phyloP scores from a whole-genome alignment of 2,888 invertebrate genomes.

The Drosophila gaucha region DNA sequence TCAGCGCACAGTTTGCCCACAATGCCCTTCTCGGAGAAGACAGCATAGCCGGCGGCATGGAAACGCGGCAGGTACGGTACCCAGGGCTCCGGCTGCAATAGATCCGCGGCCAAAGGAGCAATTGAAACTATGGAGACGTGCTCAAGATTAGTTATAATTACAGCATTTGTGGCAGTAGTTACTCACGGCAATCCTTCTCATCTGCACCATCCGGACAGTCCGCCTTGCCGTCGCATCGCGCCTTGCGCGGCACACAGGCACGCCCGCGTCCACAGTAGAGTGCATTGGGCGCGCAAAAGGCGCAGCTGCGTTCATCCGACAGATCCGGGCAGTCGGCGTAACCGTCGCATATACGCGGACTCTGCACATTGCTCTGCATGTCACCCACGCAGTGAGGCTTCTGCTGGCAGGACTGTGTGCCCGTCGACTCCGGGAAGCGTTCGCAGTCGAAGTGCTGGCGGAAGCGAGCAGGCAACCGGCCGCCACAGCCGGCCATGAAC shows the following conservation, averaged over 20 bases:
- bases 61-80: conserved; percentile 90
- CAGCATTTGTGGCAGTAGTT: not conserved
- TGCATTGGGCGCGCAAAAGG: conserved; percentile 90
- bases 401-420: conserved; percentile 89
- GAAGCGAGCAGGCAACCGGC: conserved; percentile 89
- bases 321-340: conserved; percentile 93
- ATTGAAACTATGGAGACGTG: conserved; percentile 88
- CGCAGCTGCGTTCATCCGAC: conserved; percentile 91
- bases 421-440: conserved; percentile 91
- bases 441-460: conserved; percentile 91
- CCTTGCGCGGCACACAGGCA: conserved; percentile 89
- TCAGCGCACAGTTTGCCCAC: conserved; percentile 93
- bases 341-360: conserved; percentile 93
- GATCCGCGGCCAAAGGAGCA: conserved; percentile 88
- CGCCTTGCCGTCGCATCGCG: conserved; percentile 92
- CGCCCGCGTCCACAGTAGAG: conserved; percentile 93
- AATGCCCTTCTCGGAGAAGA: conserved; percentile 93
- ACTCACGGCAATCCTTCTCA: conserved; percentile 94
- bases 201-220: conserved; percentile 95
- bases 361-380: conserved; percentile 90
- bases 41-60: conserved; percentile 91
- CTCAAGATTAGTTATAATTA: not conserved
- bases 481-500: conserved; percentile 93
- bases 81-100: conserved; percentile 87
- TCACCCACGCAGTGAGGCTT: conserved; percentile 93